These are phyloP conservation scores for Porites lutea DNA, from an alignment of 64 coral and sea anemone genomes.

Conservation along the genomic window DNA sequence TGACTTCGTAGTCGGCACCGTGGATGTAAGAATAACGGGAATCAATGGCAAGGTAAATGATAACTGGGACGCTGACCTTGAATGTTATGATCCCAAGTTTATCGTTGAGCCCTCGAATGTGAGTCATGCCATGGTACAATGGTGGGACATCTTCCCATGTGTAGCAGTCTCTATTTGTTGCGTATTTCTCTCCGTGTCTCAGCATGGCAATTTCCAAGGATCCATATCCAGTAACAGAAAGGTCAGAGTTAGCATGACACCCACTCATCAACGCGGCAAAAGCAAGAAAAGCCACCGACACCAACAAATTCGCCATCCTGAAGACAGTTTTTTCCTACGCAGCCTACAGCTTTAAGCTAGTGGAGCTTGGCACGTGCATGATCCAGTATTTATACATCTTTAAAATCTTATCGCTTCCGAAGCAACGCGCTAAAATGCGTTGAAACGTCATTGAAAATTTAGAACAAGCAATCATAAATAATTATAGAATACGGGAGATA, in stretches of 20 bases:
- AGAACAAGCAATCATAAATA: not conserved
- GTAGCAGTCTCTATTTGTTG: slow-evolving; percentile 81
- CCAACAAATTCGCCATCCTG: not conserved
- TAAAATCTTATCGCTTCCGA: not conserved
- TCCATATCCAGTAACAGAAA: slow-evolving; percentile 75
- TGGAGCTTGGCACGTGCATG: not conserved
- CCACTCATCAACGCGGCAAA: not conserved
- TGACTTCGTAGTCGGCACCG: slow-evolving; percentile 50
- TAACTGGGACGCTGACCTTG: slow-evolving; percentile 66
- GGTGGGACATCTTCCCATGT: slow-evolving; percentile 73
- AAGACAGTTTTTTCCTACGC: not conserved
- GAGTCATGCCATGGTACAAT: slow-evolving; percentile 89
- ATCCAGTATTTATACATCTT: not conserved
- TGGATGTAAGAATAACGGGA: slow-evolving; percentile 67
- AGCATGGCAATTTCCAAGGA: slow-evolving; percentile 73
- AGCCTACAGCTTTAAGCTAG: not conserved
- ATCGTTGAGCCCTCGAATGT: slow-evolving; percentile 79
- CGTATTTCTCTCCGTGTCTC: slow-evolving; percentile 86
- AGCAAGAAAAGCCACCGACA: not conserved
- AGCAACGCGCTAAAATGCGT: not conserved
- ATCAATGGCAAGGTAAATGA: slow-evolving; percentile 74
- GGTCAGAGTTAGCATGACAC: too few relatives aligned
- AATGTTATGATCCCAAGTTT: slow-evolving; percentile 66
- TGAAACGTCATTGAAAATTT: not conserved
- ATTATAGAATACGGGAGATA: not conserved